Conservation (phyloP, 2,113 vertebrate genomes). For the Hippocampus comes region DNA sequence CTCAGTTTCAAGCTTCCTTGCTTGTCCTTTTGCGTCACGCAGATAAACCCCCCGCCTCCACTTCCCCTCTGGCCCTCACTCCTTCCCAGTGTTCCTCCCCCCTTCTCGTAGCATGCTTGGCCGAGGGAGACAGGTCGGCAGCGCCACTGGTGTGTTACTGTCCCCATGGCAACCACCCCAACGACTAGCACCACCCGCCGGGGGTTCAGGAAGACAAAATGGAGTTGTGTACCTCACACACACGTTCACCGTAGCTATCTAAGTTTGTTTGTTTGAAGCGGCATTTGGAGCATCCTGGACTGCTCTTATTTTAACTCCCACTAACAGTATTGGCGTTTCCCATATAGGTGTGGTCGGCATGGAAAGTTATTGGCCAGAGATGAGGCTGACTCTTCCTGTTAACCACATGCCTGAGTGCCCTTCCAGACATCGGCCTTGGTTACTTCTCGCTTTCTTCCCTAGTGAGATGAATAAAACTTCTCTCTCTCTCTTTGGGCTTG, state of each 20-base stretch:
- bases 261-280: conserved; percentile 66
- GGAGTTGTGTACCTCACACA: not conserved
- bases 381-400: conserved; percentile 52
- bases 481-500: conserved; percentile 23
- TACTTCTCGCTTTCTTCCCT: conserved; percentile 11
- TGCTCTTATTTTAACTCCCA: conserved; percentile 70
- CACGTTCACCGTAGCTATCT: conserved; percentile 12
- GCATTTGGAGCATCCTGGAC: conserved; percentile 64
- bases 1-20: conserved; percentile 23
- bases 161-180: conserved; percentile 77
- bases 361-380: conserved; percentile 38
- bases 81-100: conserved; percentile 34
- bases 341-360: conserved; percentile 56
- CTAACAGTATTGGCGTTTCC: conserved; percentile 56
- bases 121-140: conserved; percentile 76
- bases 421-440: conserved; percentile 40
- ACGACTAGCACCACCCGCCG: conserved; percentile 38
- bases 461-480: not conserved
- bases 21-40: conserved; percentile 17
- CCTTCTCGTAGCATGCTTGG: conserved; percentile 68
- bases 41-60: conserved; percentile 8
- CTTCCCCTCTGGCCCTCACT: conserved; percentile 24
- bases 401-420: conserved; percentile 20
- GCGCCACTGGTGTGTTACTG: conserved; percentile 79
- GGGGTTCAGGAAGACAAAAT: not conserved